Base-by-base conservation (phyloP, 2,797 vertebrate species). In the Ceryle rudis region DNA sequence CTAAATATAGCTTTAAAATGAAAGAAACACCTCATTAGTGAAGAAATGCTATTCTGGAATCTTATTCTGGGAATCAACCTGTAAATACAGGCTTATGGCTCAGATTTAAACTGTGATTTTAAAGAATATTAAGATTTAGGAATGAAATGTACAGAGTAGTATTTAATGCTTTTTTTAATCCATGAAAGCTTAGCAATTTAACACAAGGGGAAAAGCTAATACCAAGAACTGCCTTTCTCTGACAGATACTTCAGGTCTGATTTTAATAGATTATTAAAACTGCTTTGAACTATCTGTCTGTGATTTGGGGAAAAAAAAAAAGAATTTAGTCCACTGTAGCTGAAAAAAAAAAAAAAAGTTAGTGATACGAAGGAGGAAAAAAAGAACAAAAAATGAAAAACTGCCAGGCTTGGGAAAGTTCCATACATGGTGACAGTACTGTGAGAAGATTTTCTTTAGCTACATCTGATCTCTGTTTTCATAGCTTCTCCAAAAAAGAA, bases 101-200 rank as follows among this genome's bases (percentile, higher is more conserved):
- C 71, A 39, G 78, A 71, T 81, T 70, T 75, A 74, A 85, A 75
- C 51, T 58, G 22, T 47, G 28, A 58, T 79, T 89, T 86, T 80
- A 74, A 82, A 93, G 39, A 41, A 23, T 80, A 80, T 91, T 78
- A 90, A 88, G 61, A 75, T 78, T 90, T 86, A 95, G 44, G 44
- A 79, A 80, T 65, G 25, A 92, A 95, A 89, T 67, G 64, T 89
- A 29, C 28, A 37, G 26, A 23, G 13, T 23, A n/a, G 18, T 17
- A 15, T 90, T 75, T 70, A 84, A 70, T 85, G 6, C 4, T 81
- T 75, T 26, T 28, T 51, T 52, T 85, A 83, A 77, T 83, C 74
- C 9, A 28, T 46, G 14, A 83, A 90, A 93, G 0, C 9, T 79
- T 78, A 71, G 26, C 51, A 67, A 79, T 90, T 86, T 81, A 81